Conservation (phyloP, 2,113 vertebrate genomes). For the Cyanoliseus patagonus region DNA sequence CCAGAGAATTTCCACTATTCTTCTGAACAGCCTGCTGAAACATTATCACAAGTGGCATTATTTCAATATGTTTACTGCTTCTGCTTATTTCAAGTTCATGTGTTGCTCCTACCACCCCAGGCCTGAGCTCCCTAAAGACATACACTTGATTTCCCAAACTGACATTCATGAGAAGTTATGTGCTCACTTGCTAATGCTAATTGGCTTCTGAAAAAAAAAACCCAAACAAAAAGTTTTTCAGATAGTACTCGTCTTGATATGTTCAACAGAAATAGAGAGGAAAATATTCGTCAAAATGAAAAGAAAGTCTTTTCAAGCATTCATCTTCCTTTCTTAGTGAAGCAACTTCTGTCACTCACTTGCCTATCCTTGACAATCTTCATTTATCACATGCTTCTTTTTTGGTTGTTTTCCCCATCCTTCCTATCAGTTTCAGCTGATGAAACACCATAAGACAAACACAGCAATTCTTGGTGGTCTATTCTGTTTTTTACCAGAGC, state of each 20-base stretch:
- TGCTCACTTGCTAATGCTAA: not conserved
- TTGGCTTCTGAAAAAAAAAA: not conserved
- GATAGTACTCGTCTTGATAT: not conserved
- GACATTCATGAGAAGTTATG: not conserved
- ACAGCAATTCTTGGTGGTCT: not conserved
- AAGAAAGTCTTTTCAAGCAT: not conserved
- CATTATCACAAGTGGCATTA: not conserved
- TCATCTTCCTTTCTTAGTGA: not conserved
- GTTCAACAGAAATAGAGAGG: not conserved
- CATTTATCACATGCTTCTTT: not conserved
- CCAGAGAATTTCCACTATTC: not conserved
- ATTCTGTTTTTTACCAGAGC: not conserved
- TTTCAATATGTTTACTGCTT: not conserved
- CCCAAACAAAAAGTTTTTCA: not conserved
- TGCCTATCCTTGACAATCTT: not conserved
- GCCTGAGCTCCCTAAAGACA: not conserved
- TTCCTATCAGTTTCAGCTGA: not conserved
- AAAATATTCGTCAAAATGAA: not conserved
- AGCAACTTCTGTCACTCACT: not conserved
- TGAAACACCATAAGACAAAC: not conserved
- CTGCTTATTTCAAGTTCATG: not conserved
- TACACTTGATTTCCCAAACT: not conserved
- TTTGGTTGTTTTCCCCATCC: not conserved
- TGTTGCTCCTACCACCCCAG: not conserved
- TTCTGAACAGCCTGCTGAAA: not conserved